Evolutionary conservation across 2,797 vertebrate genomes (phyloP), one percentile per base, ranked within the genome.

Genomic region (Sebastes iracundus): DNA sequence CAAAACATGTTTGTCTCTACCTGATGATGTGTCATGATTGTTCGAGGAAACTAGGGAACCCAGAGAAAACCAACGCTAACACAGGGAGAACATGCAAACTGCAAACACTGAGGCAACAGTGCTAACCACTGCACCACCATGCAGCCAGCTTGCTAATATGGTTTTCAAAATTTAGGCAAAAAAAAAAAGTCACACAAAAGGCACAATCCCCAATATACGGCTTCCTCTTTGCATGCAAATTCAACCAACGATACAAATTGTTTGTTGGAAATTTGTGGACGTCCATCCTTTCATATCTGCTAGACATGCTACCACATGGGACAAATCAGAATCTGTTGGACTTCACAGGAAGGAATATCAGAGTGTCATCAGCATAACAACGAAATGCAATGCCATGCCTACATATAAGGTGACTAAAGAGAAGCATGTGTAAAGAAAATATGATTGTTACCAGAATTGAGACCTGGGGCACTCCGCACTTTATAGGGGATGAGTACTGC

Each of bases 371-470:
- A 53, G 56, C 27, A 0, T 62, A 53, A 46, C 6, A 32, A 22
- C 0, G 0, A 53, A 56, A 59, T 23, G 4, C 11, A 61, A 62
- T 14, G 10, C 10, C 11, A 14, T 18, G 20, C 5, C 3, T 52
- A 16, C 4, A 2, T 55, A 11, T 18, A 49, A 42, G 6, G 5
- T 42, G 46, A 72, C 42, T 46, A 46, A 46, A 46, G 9, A 42
- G n/a, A 55, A 46, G 30, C 16, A 74, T 28, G 11, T 33, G 4
- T n/a, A 23, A 59, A 59, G 27, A 46, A 72, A 77, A 80, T 32
- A 58, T 58, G 18, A 75, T n/a, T 46, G 74, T 77, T 59, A 8
- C 32, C n/a, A 77, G 13, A 62, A 59, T 14, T 63, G 62, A 78
- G 67, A 68, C 63, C 28, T 78, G 78, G 4, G 77, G 74, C 23